phyloP scores from a whole-genome alignment of 2,888 invertebrate genomes.

The Calameuta idolon region DNA sequence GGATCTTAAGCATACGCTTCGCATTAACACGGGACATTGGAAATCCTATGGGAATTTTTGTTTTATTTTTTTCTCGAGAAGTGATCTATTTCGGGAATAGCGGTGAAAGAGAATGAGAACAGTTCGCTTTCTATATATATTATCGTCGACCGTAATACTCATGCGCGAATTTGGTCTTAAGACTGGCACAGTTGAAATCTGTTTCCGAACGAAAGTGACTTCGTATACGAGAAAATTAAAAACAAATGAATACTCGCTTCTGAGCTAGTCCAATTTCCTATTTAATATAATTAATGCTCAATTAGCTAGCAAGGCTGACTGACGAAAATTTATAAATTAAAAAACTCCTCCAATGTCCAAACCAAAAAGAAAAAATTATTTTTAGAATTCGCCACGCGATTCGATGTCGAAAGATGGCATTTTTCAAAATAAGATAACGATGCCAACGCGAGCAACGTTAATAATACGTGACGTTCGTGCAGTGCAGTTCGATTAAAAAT shows the following conservation, averaged over 20 bases:
- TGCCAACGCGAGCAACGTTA: too few relatives aligned
- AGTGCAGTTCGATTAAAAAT: too few relatives aligned
- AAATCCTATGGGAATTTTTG: background rate
- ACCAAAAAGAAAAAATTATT: background rate
- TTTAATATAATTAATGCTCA: background rate
- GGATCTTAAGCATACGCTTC: background rate
- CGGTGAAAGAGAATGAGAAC: background rate
- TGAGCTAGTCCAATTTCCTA: background rate
- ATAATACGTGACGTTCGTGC: too few relatives aligned
- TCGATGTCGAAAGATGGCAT: too few relatives aligned
- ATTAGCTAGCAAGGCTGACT: background rate
- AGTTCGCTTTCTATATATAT: background rate
- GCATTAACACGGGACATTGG: background rate
- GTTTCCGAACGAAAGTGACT: background rate
- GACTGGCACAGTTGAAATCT: background rate
- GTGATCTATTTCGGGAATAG: background rate
- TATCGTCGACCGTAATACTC: background rate
- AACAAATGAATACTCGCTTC: background rate
- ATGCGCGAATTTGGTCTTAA: background rate
- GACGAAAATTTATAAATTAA: background rate
- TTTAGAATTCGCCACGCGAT: too few relatives aligned
- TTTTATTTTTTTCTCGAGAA: background rate
- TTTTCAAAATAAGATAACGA: too few relatives aligned
- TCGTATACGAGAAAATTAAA: background rate
- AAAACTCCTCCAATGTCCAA: background rate